Conservation (phyloP, 2,797 vertebrate genomes). For the Sebastes miniatus region DNA sequence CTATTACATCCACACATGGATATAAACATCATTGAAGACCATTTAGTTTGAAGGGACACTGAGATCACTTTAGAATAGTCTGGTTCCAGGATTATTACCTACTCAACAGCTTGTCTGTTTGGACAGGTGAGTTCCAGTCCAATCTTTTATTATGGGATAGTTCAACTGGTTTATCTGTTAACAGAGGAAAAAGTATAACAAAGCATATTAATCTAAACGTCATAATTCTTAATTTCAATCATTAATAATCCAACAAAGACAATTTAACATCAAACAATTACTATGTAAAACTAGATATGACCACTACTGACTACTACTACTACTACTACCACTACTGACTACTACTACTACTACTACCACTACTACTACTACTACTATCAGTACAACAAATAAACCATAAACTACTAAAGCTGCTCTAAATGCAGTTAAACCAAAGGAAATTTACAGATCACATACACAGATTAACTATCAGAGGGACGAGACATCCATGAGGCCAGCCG, state of each 20-base stretch:
- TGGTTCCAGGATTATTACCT: neutral
- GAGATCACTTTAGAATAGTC: neutral
- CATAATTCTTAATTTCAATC: neutral
- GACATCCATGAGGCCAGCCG: neutral
- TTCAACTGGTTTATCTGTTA: neutral
- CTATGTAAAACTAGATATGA: neutral
- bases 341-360: too few relatives aligned
- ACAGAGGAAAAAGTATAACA: neutral
- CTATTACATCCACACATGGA: neutral
- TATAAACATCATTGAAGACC: rapidly evolving
- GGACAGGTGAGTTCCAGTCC: neutral
- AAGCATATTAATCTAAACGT: neutral
- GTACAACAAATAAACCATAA: neutral
- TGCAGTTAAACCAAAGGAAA: neutral
- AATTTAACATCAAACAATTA: neutral
- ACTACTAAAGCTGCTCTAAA: neutral
- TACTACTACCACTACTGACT: neutral
- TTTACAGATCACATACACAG: neutral
- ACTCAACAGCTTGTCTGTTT: neutral
- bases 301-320: neutral
- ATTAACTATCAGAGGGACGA: neutral
- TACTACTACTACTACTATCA: neutral
- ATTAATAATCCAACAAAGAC: neutral
- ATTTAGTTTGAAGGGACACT: neutral
- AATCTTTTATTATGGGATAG: neutral